Base-by-base conservation (phyloP, 2,888 invertebrate genomes). In the Mythimna vitellina region DNA sequence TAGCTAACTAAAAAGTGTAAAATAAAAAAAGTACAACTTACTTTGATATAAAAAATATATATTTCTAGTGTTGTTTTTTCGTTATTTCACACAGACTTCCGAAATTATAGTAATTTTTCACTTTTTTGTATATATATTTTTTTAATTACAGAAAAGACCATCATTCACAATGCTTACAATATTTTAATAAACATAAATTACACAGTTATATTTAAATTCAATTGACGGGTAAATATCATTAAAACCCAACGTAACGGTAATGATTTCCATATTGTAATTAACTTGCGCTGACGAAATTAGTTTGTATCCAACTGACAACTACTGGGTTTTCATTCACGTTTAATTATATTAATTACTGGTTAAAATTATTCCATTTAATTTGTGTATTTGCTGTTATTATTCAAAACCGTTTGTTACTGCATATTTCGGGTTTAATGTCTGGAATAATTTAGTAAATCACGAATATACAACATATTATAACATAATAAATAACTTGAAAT, bases 211-310 rank as follows among this genome's bases (percentile, higher is more conserved):
- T 64, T n/a, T 46, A 1, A 49, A 29, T 25, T 32, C 29, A 62
- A 58, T 51, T 9, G 12, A 32, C 49, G 20, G 66, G 46, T 49
- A 54, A 78, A 51, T 22, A 57, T 29, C 14, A 54, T 76, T 78
- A 42, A 78, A 65, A 10, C 10, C 1, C 29, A 4, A 32, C 6
- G 22, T 49, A 25, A 25, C 20, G 12, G 25, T 58, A 70, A 70
- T 67, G 22, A 65, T 73, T 81, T 78, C 42, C 78, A 70, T 78
- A 61, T 17, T 53, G 22, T 66, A 69, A 81, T 80, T 69, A 66
- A 54, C 51, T 54, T 7, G 29, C 25, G 8, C 35, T 51, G 29
- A 70, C 78, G 22, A 57, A 74, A 81, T 78, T 70, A 58, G 57
- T 73, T 56, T 49, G 35, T 17, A 22, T 46, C 20, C 54, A 25